Percentiles rank a stretch among this genome's conserved stretches.
These are phyloP conservation scores for Syritta pipiens DNA, from an alignment of 2,888 invertebrate genomes.

Conservation along the genomic window DNA sequence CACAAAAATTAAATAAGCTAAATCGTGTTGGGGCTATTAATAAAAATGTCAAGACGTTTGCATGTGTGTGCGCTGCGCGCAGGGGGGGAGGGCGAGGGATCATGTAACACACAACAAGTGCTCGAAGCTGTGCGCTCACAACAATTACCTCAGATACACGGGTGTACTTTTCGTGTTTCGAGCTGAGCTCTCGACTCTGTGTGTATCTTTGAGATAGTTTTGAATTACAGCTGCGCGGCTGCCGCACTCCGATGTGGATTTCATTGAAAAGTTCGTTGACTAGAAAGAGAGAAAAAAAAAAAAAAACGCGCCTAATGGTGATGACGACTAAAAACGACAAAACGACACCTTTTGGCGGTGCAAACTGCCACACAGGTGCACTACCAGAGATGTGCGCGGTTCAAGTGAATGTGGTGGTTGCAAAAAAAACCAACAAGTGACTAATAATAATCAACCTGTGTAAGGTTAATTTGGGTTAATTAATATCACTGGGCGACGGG, in stretches of 20 bases:
- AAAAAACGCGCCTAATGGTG: conserved; percentile 56
- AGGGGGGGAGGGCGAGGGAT: conserved; percentile 14
- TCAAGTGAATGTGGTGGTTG: conserved; percentile 22
- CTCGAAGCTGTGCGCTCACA: conserved; percentile 35
- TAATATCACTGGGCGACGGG: conserved; percentile 14
- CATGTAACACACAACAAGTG: conserved; percentile 67
- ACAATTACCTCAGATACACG: conserved; percentile 44
- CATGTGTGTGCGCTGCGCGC: background rate
- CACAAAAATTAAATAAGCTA: conserved; percentile 64
- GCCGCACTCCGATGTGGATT: conserved; percentile 61
- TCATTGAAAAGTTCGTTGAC: conserved; percentile 75
- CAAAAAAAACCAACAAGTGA: conserved; percentile 27
- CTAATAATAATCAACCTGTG: conserved; percentile 33
- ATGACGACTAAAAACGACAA: conserved; percentile 1
- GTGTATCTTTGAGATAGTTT: conserved; percentile 61
- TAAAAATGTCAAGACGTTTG: conserved; percentile 59
- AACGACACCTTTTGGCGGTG: conserved; percentile 37
- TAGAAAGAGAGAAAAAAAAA: too few relatives aligned
- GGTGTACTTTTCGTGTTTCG: too few relatives aligned
- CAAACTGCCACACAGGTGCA: conserved; percentile 26
- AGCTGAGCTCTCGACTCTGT: too few relatives aligned
- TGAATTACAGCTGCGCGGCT: conserved; percentile 59
- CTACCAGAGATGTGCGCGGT: conserved; percentile 16
- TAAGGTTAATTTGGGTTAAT: conserved; percentile 63
- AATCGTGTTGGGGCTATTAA: conserved; percentile 66